Conservation (phyloP, 2,888 invertebrate species). For the Operophtera brumata region DNA sequence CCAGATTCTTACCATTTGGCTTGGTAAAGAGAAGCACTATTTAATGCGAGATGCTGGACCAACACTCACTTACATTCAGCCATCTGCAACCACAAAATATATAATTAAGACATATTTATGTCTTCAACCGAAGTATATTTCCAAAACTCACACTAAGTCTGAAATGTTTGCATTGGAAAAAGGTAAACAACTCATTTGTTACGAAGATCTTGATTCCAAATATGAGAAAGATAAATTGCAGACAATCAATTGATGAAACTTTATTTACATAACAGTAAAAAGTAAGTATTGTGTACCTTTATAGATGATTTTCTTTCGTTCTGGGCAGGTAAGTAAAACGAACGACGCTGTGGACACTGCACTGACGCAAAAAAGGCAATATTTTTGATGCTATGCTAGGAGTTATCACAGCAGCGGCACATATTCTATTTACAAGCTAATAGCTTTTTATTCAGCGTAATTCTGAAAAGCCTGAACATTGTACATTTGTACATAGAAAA, state of each 20-base stretch:
- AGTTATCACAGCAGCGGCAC: too few relatives aligned
- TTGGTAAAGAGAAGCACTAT: slow-evolving; percentile 23
- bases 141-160: slow-evolving; percentile 13
- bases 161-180: slow-evolving; percentile 9
- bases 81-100: slow-evolving; percentile 22
- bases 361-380: too few relatives aligned
- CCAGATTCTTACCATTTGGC: slow-evolving; percentile 42
- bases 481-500: too few relatives aligned
- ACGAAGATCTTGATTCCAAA: slow-evolving; percentile 10
- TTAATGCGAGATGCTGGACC: slow-evolving; percentile 8
- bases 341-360: too few relatives aligned
- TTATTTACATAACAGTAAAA: not conserved
- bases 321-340: too few relatives aligned
- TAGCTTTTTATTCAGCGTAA: too few relatives aligned
- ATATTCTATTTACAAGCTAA: too few relatives aligned
- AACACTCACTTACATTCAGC: slow-evolving; percentile 15
- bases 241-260: not conserved
- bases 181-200: slow-evolving; percentile 13
- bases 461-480: too few relatives aligned
- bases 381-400: too few relatives aligned
- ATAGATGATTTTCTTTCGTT: too few relatives aligned
- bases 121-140: slow-evolving; percentile 11
- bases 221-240: not conserved
- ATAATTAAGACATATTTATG: too few relatives aligned
- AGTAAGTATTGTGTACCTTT: too few relatives aligned